Percentiles rank a stretch among this genome's conserved stretches.
These are phyloP conservation scores for Holotrichia oblita DNA, from an alignment of 1,140 invertebrate genomes.

Conservation along the genomic window DNA sequence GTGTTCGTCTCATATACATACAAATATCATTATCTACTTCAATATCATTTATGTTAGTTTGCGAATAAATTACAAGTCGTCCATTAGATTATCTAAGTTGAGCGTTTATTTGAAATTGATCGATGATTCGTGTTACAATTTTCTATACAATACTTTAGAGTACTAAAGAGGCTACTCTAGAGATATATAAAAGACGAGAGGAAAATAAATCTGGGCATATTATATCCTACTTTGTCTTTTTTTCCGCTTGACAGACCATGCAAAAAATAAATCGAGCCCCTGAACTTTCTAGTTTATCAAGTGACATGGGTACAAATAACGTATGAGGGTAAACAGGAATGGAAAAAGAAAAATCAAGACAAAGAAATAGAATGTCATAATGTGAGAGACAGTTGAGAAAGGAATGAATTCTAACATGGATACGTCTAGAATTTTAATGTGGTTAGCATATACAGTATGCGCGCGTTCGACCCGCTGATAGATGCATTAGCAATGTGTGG, in stretches of 20 bases:
- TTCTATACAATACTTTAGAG: too few relatives aligned
- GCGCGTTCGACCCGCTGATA: too few relatives aligned
- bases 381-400: background rate
- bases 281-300: background rate
- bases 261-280: conserved; percentile 1
- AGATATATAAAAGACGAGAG: background rate
- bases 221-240: background rate
- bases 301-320: background rate
- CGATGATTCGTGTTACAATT: too few relatives aligned
- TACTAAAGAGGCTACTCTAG: too few relatives aligned
- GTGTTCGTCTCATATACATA: too few relatives aligned
- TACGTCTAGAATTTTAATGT: background rate
- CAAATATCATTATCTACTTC: too few relatives aligned
- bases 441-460: background rate
- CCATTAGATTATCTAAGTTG: background rate
- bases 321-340: too few relatives aligned
- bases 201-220: background rate
- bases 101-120: background rate
- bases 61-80: too few relatives aligned
- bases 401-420: background rate
- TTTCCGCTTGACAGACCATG: background rate
- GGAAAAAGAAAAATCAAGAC: background rate
- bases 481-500: too few relatives aligned
- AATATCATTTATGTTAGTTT: too few relatives aligned
- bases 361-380: background rate